Evolutionary conservation across 2,797 vertebrate species (phyloP).

Genomic region (Rhyacichthys aspro): DNA sequence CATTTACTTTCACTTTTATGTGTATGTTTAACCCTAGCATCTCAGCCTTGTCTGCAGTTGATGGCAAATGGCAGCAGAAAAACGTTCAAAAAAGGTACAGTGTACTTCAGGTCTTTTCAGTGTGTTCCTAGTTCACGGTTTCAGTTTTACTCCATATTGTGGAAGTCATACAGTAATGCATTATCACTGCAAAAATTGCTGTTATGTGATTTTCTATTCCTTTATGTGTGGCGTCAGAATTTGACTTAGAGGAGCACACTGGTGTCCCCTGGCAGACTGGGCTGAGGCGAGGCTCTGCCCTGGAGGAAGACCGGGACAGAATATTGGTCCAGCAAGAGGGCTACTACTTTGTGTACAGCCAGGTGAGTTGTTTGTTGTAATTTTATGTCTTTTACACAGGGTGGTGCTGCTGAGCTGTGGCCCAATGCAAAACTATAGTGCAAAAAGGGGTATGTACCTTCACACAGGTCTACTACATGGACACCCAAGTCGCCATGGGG

Average conservation of each 20-base stretch:
- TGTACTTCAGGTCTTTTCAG: neutral
- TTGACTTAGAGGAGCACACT: constrained; percentile 77
- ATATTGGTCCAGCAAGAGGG: constrained; percentile 91
- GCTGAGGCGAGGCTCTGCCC: constrained; percentile 87
- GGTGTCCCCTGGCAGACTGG: constrained; percentile 92
- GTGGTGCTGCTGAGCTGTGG: constrained; percentile 40
- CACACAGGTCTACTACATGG: constrained; percentile 90
- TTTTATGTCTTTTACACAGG: constrained; percentile 39
- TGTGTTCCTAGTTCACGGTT: too few species aligned
- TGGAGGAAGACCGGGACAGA: constrained; percentile 85
- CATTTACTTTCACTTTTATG: too few species aligned
- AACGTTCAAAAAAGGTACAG: constrained; percentile 87
- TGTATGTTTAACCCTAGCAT: constrained; percentile 72
- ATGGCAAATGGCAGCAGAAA: constrained; percentile 85
- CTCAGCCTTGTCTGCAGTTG: constrained; percentile 91
- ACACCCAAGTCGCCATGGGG: constrained; percentile 89
- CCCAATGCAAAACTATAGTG: neutral
- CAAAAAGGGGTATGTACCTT: constrained; percentile 14
- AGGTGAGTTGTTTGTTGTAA: constrained; percentile 78
- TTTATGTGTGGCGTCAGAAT: constrained; percentile 55
- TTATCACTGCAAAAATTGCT: neutral
- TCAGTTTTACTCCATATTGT: neutral
- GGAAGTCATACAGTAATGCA: too few species aligned
- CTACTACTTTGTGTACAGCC: constrained; percentile 95
- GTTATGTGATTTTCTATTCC: constrained; percentile 7